Base-by-base conservation (phyloP, 2,888 invertebrate genomes). In the Cerceris rybyensis region DNA sequence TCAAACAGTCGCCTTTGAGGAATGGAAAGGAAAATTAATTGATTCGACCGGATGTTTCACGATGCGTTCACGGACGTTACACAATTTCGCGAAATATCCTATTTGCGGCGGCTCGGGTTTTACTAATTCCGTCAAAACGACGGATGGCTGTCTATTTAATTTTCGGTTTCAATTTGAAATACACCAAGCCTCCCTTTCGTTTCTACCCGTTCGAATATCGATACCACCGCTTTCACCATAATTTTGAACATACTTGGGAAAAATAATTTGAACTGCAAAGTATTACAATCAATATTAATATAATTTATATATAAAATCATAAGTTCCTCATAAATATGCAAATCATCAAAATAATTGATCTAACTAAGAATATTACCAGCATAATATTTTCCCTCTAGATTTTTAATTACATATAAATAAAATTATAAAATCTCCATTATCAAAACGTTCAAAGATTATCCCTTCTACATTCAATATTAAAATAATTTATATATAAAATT, bases 211-310 rank as follows among this genome's bases (percentile, higher is more conserved):
- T 42, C 55, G 68, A 67, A 68, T 73, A 68, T 54, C 49, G 49
- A 55, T 73, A 73, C 68, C 61, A 73, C 55, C 69, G 55, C 5
- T 6, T 13, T 49, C 55, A 68, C 60, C 61, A 68, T 68, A 60
- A 28, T 28, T 28, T 28, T 4, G 28, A 28, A 28, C 28, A 28
- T 28, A 4, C 2, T 28, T 28, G 1, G 1, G 28, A 28, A 28
- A 28, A 28, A 28, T 28, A 28, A 28, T 28, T 28, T 4, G 28
- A 4, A 28, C 28, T 28, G 28, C 28, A 28, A 28, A 28, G 2
- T 28, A 28, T 28, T 28, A 28, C 28, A 28, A 28, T 28, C 4
- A 28, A 28, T 28, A 28, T 28, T 28, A 28, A 28, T 2, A 28
- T 28, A 28, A 28, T 28, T 28, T 28, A 28, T 4, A 28, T 4